A percentile compares a stretch with the other conserved stretches of the same genome.
phyloP scores from a whole-genome alignment of 2,797 vertebrate genomes.

The Peromyscus attwateri region DNA sequence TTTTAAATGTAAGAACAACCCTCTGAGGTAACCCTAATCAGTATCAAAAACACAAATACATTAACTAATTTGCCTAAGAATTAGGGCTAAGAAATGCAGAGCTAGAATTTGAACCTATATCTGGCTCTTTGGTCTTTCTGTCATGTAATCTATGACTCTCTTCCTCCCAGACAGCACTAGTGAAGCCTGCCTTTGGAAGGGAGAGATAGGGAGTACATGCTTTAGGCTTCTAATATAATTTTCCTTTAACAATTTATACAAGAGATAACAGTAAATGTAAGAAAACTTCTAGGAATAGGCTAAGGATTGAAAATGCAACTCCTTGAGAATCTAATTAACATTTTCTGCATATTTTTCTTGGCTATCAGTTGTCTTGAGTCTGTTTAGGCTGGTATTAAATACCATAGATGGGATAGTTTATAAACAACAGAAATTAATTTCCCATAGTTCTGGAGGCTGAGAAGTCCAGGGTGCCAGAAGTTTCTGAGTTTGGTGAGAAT shows the following conservation, averaged over 20 bases:
- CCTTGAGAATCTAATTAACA: constrained; percentile 41
- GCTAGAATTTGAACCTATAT: constrained; percentile 21
- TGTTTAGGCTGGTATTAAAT: not conserved
- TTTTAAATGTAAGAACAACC: constrained; percentile 43
- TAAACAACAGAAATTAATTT: not conserved
- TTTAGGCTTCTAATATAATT: constrained; percentile 23
- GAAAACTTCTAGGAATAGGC: constrained; percentile 19
- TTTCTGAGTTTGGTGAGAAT: not conserved
- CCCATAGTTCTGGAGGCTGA: not conserved
- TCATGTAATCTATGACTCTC: constrained; percentile 29
- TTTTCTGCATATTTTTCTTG: not conserved
- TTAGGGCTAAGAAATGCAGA: not conserved
- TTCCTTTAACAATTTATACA: constrained; percentile 23
- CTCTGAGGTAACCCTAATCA: not conserved
- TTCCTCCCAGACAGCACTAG: constrained; percentile 38
- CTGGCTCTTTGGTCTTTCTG: constrained; percentile 24
- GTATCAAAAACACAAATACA: not conserved
- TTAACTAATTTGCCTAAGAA: constrained; percentile 45
- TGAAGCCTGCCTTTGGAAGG: not conserved
- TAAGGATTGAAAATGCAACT: constrained; percentile 40
- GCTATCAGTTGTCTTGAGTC: not conserved
- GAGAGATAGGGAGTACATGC: not conserved
- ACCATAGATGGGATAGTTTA: not conserved
- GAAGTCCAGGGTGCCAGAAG: not conserved
- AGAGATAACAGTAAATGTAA: constrained; percentile 30